Base-by-base conservation (phyloP, 2,797 vertebrate species). In the Hafferia zeledoni region DNA sequence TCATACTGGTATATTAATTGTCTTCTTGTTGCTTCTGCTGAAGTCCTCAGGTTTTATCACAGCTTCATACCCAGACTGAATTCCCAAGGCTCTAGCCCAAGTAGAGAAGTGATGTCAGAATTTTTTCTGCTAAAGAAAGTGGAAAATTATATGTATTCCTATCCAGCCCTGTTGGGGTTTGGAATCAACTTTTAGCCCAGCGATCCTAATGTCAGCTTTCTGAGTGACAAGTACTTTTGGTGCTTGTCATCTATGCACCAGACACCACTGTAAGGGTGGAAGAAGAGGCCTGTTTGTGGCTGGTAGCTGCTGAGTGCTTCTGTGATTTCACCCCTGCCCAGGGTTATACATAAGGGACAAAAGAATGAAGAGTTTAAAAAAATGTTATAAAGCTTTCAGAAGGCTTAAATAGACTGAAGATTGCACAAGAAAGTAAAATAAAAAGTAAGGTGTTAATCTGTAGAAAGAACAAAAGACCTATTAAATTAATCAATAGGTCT, bases 401-500 rank as follows among this genome's bases (percentile, higher is more conserved):
- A 44, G 79, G 59, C 39, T 63, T 80, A 94, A 87, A 70, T 46
- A 95, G 79, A 89, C 55, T 49, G 20, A 88, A 87, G 47, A 50
- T 44, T 82, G 69, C 46, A 71, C 15, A 18, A 80, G 64, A 64
- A 88, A 78, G 65, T 64, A 59, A 90, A 22, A 52, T 47, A 55
- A 65, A 95, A 88, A 78, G 14, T 64, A 74, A 87, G 22, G 63
- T 23, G 44, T n/a, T 74, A 49, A 77, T 59, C 59, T 90, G 61
- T 17, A 69, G 59, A 60, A 67, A 89, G 67, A 89, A n/a, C 30
- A 71, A 84, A 87, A 85, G 75, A 49, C 84, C 94, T 94, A 84
- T 90, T 90, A 76, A 94, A 90, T 90, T 88, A 93, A 96, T 96
- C 93, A 91, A 91, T 94, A 94, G 80, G 77, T 91, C 85, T 84